Conservation (phyloP, 2,113 vertebrate species). For the Eublepharis macularius region DNA sequence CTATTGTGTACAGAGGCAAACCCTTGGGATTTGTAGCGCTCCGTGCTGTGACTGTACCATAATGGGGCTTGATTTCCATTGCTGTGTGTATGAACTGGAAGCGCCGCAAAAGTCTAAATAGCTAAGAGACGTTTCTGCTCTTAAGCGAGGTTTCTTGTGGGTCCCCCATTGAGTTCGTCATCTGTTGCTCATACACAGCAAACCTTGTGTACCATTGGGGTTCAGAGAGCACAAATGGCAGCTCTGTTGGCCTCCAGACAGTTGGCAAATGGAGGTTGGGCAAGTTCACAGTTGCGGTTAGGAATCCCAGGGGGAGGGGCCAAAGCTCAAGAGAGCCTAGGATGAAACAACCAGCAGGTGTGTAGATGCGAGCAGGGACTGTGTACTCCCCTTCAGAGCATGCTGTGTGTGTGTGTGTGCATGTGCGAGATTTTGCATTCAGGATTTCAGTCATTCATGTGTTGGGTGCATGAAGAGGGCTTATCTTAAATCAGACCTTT, state of each 20-base stretch:
- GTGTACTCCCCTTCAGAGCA: background rate
- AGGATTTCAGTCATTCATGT: no score
- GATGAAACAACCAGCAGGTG: background rate
- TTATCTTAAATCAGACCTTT: no score
- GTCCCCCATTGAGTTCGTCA: background rate
- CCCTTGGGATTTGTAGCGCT: constrained; percentile 40
- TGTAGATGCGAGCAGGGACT: background rate
- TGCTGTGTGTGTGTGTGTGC: no score
- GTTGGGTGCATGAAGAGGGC: no score
- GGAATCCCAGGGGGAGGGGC: no score
- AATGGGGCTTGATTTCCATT: constrained; percentile 42
- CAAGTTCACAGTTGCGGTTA: no score
- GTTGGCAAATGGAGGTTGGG: no score
- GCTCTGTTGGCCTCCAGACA: background rate
- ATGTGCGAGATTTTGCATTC: no score
- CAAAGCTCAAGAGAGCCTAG: background rate
- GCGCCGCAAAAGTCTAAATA: constrained; percentile 30
- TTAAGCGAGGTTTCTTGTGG: background rate
- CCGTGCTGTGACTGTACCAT: constrained; percentile 1
- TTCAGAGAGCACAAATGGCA: background rate
- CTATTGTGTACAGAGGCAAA: constrained; percentile 48
- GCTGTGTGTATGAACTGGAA: constrained; percentile 48
- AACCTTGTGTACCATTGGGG: no score
- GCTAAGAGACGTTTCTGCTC: background rate
- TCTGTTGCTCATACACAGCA: background rate